Evolutionary conservation across 2,113 vertebrate genomes (phyloP).

Genomic region (Hemibagrus wyckioides): DNA sequence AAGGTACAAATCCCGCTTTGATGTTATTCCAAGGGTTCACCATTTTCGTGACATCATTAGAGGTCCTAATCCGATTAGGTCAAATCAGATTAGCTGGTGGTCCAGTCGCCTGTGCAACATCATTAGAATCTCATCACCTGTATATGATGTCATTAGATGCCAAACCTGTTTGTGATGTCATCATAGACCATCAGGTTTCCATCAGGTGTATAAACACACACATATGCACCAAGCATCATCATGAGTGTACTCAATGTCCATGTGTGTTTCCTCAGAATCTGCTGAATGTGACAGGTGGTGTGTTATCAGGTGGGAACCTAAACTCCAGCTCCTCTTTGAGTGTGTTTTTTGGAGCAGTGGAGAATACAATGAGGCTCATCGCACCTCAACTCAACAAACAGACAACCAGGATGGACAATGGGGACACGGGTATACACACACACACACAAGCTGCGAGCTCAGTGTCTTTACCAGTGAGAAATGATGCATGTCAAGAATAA

Average conservation of each 20-base stretch:
- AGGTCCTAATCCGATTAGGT: neutral
- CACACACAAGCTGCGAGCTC: neutral
- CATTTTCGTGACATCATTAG: neutral
- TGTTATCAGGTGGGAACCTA: slow-evolving; percentile 52
- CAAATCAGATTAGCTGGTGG: neutral
- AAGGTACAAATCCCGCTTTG: neutral
- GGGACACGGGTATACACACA: slow-evolving; percentile 60
- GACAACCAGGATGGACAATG: slow-evolving; percentile 57
- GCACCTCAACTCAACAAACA: slow-evolving; percentile 69
- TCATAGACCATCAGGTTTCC: neutral
- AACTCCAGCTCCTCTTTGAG: slow-evolving; percentile 45
- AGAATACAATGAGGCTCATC: slow-evolving; percentile 68
- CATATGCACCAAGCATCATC: neutral
- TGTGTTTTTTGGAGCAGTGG: slow-evolving; percentile 61
- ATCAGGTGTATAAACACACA: slow-evolving; percentile 23
- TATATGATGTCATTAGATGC: neutral
- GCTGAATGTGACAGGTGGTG: slow-evolving; percentile 49
- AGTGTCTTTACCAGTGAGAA: neutral
- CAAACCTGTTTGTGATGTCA: neutral
- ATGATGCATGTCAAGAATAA: neutral
- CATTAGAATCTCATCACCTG: neutral
- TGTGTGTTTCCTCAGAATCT: slow-evolving; percentile 59
- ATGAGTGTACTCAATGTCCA: neutral
- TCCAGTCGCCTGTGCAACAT: neutral
- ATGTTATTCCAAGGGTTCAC: neutral